phyloP scores from a whole-genome alignment of 2,888 invertebrate species.

The Heteromyza rotundicornis region DNA sequence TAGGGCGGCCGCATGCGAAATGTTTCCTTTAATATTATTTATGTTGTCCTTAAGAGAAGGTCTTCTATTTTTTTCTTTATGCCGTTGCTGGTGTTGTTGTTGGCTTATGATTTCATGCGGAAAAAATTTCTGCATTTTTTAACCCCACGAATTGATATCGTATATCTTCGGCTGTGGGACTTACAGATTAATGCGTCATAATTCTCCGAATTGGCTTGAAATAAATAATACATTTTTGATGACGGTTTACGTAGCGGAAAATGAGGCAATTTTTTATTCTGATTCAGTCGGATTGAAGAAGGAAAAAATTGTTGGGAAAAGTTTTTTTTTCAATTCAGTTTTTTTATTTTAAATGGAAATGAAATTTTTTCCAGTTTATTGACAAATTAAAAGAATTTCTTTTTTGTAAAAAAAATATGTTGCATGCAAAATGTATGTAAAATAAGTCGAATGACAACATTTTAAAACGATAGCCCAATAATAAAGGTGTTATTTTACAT shows the following conservation, averaged over 20 bases:
- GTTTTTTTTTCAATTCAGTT: too few species aligned
- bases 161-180: neutral
- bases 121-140: neutral
- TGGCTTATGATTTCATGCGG: neutral
- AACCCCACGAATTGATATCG: neutral
- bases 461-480: too few species aligned
- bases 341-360: too few species aligned
- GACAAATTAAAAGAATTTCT: too few species aligned
- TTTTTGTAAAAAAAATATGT: too few species aligned
- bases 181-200: slow-evolving; percentile 2
- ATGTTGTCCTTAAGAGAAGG: neutral
- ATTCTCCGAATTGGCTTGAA: neutral
- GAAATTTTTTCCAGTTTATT: too few species aligned
- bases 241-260: neutral
- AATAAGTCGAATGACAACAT: too few species aligned
- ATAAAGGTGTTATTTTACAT: too few species aligned
- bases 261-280: neutral
- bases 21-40: slow-evolving; percentile 2
- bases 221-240: neutral
- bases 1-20: too few species aligned
- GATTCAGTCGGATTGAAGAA: too few species aligned
- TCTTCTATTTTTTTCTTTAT: neutral
- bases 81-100: neutral
- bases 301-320: too few species aligned
- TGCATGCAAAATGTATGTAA: too few species aligned